Evolutionary conservation across 35 echinoderm and acorn worm genomes (phyloP).

Genomic region (Lytechinus pictus): DNA sequence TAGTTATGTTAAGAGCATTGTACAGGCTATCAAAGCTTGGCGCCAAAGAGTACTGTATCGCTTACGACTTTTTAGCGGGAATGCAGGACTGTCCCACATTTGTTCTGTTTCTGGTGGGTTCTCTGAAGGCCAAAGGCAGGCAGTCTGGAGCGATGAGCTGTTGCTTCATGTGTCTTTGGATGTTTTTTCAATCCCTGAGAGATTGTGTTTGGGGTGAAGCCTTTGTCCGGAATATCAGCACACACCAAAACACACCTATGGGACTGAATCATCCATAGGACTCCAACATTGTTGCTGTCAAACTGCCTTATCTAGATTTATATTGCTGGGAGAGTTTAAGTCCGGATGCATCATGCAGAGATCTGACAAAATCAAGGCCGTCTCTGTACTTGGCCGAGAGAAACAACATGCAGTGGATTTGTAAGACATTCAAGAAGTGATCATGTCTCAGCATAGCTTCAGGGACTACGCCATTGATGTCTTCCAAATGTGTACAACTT

Average conservation of each 20-base stretch:
- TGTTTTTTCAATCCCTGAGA: not conserved
- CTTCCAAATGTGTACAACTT: not conserved
- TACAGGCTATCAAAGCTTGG: not conserved
- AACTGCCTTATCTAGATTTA: not conserved
- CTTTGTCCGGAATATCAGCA: not conserved
- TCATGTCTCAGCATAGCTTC: too few species aligned
- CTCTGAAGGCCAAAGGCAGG: not conserved
- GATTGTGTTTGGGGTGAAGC: not conserved
- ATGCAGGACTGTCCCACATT: not conserved
- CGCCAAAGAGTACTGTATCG: not conserved
- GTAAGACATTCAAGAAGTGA: not conserved
- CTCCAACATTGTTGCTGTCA: not conserved
- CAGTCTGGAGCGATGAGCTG: not conserved
- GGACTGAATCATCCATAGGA: not conserved
- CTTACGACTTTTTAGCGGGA: not conserved
- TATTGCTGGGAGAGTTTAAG: not conserved
- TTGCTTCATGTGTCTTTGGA: not conserved
- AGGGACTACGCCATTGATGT: not conserved
- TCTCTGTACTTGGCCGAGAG: not conserved
- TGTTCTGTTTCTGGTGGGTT: not conserved
- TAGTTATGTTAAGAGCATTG: not conserved
- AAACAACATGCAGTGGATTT: not conserved
- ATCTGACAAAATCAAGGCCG: not conserved
- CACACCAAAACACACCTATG: not conserved
- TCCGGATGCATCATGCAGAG: not conserved